A percentile compares a stretch with the other conserved stretches of the same genome.
phyloP scores from a whole-genome alignment of 1,140 invertebrate genomes.

The Lordiphosa mommai region DNA sequence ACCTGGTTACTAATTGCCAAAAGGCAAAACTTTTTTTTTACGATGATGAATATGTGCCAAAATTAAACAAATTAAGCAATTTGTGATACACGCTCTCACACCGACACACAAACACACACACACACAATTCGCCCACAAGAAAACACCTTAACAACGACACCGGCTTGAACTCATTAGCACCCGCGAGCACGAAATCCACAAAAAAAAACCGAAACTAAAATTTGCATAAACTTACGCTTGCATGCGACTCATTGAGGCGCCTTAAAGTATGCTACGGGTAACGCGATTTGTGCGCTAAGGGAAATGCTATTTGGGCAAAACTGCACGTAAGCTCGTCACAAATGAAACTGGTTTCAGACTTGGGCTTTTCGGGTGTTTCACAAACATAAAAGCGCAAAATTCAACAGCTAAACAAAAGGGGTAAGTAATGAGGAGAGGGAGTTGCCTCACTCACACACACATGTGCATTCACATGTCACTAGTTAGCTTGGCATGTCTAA shows the following conservation, averaged over 20 bases:
- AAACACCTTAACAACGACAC: conserved; percentile 7
- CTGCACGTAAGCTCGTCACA: conserved; percentile 60
- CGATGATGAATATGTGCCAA: not conserved
- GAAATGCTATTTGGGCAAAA: conserved; percentile 39
- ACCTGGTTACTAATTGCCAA: conserved; percentile 22
- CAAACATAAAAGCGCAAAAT: conserved; percentile 67
- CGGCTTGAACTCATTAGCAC: conserved; percentile 50
- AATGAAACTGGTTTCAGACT: conserved; percentile 52
- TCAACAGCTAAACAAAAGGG: conserved; percentile 13
- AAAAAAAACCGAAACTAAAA: conserved; percentile 7
- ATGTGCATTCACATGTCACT: conserved; percentile 8
- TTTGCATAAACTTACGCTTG: conserved; percentile 71
- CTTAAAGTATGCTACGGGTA: conserved; percentile 47
- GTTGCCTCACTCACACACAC: not conserved
- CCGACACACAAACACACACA: not conserved
- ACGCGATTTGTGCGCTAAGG: not conserved
- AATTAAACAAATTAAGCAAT: conserved; percentile 47
- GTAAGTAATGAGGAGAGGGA: not conserved
- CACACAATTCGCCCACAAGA: conserved; percentile 2
- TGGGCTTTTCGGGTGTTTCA: conserved; percentile 23
- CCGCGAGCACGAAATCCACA: conserved; percentile 35
- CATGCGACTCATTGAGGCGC: conserved; percentile 68
- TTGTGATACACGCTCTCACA: conserved; percentile 3
- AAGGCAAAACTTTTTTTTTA: conserved; percentile 1
- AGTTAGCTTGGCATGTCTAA: conserved; percentile 57